These are phyloP conservation scores for Parambassis ranga DNA, from an alignment of 2,797 vertebrate genomes.

Conservation along the genomic window DNA sequence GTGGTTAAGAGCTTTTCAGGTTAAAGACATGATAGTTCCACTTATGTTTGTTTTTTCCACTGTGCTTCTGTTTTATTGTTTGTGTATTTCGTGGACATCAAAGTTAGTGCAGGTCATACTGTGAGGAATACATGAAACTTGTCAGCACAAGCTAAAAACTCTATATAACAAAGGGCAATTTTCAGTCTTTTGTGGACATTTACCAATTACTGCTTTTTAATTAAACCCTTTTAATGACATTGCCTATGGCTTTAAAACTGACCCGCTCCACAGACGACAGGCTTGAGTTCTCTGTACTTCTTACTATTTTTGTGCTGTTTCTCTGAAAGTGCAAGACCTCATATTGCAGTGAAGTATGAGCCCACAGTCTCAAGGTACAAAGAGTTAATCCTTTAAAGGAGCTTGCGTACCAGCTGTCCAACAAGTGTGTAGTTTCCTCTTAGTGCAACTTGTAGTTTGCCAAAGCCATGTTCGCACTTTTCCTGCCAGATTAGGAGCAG, in stretches of 20 bases:
- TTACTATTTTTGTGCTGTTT: too few species aligned
- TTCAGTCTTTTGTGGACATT: too few species aligned
- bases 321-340: too few species aligned
- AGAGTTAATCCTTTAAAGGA: constrained; percentile 42
- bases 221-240: too few species aligned
- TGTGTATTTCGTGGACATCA: background rate
- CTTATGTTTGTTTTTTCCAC: constrained; percentile 18
- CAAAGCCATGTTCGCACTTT: constrained; percentile 70
- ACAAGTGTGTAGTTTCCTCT: constrained; percentile 55
- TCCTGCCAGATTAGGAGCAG: constrained; percentile 60
- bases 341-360: too few species aligned
- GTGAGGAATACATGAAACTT: too few species aligned
- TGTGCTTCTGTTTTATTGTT: constrained; percentile 2
- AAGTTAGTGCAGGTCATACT: background rate
- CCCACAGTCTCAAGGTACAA: background rate
- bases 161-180: too few species aligned
- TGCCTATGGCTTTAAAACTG: too few species aligned
- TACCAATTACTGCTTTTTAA: too few species aligned
- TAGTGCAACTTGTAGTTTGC: constrained; percentile 34
- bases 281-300: too few species aligned
- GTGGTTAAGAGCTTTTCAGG: constrained; percentile 61
- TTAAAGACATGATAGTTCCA: constrained; percentile 42
- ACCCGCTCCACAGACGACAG: too few species aligned
- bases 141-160: too few species aligned
- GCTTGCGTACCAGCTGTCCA: constrained; percentile 42